Evolutionary conservation across 2,797 vertebrate genomes (phyloP).

Genomic region (Mus minutoides): DNA sequence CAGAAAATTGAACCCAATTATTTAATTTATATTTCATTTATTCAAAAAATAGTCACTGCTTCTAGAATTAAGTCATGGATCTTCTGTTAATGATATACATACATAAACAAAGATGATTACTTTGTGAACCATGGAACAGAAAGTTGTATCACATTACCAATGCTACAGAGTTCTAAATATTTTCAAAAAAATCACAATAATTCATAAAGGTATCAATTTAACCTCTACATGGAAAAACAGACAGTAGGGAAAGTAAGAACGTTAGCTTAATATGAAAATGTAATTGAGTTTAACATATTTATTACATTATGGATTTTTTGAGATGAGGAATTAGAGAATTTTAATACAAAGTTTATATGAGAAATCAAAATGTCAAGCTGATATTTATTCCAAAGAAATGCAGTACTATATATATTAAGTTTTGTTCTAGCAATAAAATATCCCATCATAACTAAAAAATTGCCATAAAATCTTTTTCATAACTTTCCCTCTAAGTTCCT

Average conservation of each 20-base stretch:
- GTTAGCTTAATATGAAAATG: background rate
- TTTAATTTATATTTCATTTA: slow-evolving; percentile 22
- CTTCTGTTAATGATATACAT: background rate
- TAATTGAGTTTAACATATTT: background rate
- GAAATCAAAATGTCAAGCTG: background rate
- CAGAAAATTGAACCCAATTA: background rate
- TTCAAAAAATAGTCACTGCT: background rate
- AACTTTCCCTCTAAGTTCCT: background rate
- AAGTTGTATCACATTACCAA: background rate
- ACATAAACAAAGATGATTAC: background rate
- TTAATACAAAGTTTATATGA: background rate
- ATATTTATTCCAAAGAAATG: background rate
- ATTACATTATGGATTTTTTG: background rate
- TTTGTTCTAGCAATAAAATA: background rate
- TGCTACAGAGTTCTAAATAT: background rate
- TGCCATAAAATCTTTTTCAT: background rate
- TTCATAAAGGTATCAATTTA: background rate
- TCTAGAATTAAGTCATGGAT: background rate
- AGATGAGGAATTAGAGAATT: background rate
- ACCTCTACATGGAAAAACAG: background rate
- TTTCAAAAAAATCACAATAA: background rate
- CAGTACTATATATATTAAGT: background rate
- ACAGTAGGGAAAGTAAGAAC: background rate
- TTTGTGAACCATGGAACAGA: background rate
- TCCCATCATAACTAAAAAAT: background rate